Conservation (phyloP, 2,797 vertebrate species). For the Dromococcyx pavoninus region DNA sequence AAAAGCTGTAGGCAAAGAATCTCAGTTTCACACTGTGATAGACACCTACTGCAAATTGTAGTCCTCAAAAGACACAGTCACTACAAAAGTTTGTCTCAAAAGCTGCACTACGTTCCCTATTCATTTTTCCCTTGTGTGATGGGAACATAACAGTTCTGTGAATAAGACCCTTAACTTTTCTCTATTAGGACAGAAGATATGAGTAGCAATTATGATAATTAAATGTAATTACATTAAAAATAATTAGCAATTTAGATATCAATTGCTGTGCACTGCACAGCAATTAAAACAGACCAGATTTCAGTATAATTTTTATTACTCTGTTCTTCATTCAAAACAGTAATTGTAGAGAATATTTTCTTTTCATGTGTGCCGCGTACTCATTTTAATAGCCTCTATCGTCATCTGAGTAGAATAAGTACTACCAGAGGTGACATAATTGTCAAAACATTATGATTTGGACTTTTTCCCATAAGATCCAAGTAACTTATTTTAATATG, state of each 20-base stretch:
- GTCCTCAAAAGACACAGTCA: neutral
- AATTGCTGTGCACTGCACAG: slow-evolving; percentile 42
- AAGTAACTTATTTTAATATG: neutral
- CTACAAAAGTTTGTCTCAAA: slow-evolving; percentile 8
- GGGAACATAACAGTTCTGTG: slow-evolving; percentile 41
- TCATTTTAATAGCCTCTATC: slow-evolving; percentile 46
- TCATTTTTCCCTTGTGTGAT: slow-evolving; percentile 7
- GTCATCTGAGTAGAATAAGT: slow-evolving; percentile 19
- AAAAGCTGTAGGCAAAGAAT: neutral
- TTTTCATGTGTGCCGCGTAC: slow-evolving; percentile 18
- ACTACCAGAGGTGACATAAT: slow-evolving; percentile 45
- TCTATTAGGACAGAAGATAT: slow-evolving; percentile 67
- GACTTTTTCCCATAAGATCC: neutral
- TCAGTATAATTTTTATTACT: slow-evolving; percentile 69
- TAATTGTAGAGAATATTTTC: slow-evolving; percentile 51
- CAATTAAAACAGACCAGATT: slow-evolving; percentile 71
- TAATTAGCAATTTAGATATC: slow-evolving; percentile 74
- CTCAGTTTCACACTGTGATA: neutral
- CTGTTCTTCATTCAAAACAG: slow-evolving; percentile 53
- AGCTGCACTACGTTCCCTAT: neutral
- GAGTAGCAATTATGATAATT: slow-evolving; percentile 74
- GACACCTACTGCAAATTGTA: neutral
- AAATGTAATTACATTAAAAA: slow-evolving; percentile 79
- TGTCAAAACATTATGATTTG: slow-evolving; percentile 50
- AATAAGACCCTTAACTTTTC: slow-evolving; percentile 50